These are phyloP conservation scores for Lysiphlebus fabarum DNA, from an alignment of 1,140 invertebrate genomes.

Conservation along the genomic window DNA sequence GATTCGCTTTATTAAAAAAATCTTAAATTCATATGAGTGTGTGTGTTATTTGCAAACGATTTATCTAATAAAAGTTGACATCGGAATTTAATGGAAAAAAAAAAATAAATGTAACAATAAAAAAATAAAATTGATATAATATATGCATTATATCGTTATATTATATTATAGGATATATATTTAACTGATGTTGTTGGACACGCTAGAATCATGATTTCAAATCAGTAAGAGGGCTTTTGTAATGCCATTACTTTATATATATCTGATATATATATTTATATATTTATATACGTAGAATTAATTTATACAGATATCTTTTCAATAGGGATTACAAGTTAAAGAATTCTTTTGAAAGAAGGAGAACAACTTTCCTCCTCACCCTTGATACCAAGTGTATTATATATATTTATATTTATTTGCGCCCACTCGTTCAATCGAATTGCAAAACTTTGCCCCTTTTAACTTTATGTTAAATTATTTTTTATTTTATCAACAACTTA, in stretches of 20 bases:
- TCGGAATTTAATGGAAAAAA: slow-evolving; percentile 6
- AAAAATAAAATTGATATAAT: no score
- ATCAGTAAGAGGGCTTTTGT: slow-evolving; percentile 1
- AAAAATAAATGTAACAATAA: background rate
- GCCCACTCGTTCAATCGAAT: slow-evolving; percentile 19
- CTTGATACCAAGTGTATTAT: background rate
- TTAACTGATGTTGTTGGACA: slow-evolving; percentile 5
- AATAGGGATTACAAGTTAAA: slow-evolving; percentile 23
- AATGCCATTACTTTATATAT: slow-evolving; percentile 4
- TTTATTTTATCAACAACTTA: background rate
- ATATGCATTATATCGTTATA: no score
- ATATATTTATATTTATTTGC: no score
- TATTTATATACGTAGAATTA: slow-evolving; percentile 11
- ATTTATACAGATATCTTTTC: slow-evolving; percentile 19
- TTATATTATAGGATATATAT: no score
- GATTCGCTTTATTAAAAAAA: no score
- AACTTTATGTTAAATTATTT: background rate
- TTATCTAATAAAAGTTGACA: slow-evolving; percentile 12
- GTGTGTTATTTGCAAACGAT: no score
- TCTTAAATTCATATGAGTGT: no score
- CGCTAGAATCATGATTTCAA: slow-evolving; percentile 2
- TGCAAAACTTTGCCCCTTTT: slow-evolving; percentile 17
- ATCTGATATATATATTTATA: slow-evolving; percentile 6
- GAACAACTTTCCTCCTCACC: slow-evolving; percentile 21
- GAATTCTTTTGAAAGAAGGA: background rate